A percentile compares a stretch with the other conserved stretches of the same genome.
Conservation (phyloP, 2,888 invertebrate species). For the Tetropium fuscum region DNA sequence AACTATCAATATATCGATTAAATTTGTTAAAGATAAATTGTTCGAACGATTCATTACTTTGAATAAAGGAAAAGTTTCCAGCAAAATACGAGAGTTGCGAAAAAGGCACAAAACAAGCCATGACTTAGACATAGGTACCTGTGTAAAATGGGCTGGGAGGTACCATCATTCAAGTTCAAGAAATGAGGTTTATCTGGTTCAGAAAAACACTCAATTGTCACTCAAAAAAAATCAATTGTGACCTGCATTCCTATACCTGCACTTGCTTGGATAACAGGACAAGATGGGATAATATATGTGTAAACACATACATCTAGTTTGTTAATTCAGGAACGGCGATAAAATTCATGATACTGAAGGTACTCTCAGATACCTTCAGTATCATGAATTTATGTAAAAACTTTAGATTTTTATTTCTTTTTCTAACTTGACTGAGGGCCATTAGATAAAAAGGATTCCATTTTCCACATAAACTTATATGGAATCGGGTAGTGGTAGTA, state of each 20-base stretch:
- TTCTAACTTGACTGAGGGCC: too few species aligned
- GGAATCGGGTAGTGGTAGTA: too few species aligned
- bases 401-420: too few species aligned
- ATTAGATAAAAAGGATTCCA: too few species aligned
- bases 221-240: constrained; percentile 26
- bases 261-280: constrained; percentile 33
- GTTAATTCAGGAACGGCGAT: too few species aligned
- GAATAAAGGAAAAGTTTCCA: constrained; percentile 45
- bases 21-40: constrained; percentile 44
- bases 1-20: constrained; percentile 43
- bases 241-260: constrained; percentile 35
- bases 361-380: too few species aligned
- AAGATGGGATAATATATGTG: constrained; percentile 9
- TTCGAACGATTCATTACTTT: constrained; percentile 41
- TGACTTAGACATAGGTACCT: background rate
- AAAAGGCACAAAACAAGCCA: background rate
- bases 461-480: too few species aligned
- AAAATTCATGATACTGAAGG: too few species aligned
- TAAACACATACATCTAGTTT: constrained; percentile 6
- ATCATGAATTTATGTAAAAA: too few species aligned
- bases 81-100: constrained; percentile 33
- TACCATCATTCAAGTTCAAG: background rate
- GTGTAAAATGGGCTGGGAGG: background rate
- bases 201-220: constrained; percentile 28
- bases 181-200: constrained; percentile 15